Evolutionary conservation across 2,888 invertebrate species (phyloP).

Genomic region (Serripes groenlandicus): DNA sequence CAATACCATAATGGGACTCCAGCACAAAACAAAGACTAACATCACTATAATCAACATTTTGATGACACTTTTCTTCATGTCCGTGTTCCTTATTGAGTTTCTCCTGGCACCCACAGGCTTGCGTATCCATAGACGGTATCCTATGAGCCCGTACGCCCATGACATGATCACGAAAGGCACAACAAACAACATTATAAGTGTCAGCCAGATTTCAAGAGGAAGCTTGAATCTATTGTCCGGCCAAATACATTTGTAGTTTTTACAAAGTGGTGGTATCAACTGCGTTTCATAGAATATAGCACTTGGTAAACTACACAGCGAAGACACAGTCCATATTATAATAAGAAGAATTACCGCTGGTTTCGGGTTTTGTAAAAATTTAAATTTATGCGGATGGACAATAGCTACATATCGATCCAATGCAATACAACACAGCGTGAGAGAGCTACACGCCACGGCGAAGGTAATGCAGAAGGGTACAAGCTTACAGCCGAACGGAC

Average conservation of each 20-base stretch:
- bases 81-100: constrained; percentile 65
- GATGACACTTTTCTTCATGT: constrained; percentile 76
- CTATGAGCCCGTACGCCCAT: constrained; percentile 74
- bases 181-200: constrained; percentile 70
- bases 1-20: constrained; percentile 75
- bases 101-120: constrained; percentile 59
- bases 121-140: constrained; percentile 74
- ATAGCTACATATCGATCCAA: constrained; percentile 77
- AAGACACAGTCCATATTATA: constrained; percentile 73
- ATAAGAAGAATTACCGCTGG: constrained; percentile 65
- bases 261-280: constrained; percentile 39
- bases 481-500: constrained; percentile 74
- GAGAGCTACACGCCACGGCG: constrained; percentile 73
- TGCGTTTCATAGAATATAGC: constrained; percentile 67
- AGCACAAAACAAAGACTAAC: constrained; percentile 74
- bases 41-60: constrained; percentile 79
- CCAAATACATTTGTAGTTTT: constrained; percentile 50
- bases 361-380: constrained; percentile 67
- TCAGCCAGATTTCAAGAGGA: constrained; percentile 69
- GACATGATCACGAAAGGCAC: constrained; percentile 73
- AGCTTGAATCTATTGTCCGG: constrained; percentile 59
- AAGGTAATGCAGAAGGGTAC: constrained; percentile 75
- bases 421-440: constrained; percentile 77
- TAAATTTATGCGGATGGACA: constrained; percentile 75
- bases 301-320: constrained; percentile 71